A percentile compares a stretch with the other conserved stretches of the same genome.
Evolutionary conservation across 2,888 invertebrate genomes (phyloP).

Genomic region (Lithophane ornitopus): DNA sequence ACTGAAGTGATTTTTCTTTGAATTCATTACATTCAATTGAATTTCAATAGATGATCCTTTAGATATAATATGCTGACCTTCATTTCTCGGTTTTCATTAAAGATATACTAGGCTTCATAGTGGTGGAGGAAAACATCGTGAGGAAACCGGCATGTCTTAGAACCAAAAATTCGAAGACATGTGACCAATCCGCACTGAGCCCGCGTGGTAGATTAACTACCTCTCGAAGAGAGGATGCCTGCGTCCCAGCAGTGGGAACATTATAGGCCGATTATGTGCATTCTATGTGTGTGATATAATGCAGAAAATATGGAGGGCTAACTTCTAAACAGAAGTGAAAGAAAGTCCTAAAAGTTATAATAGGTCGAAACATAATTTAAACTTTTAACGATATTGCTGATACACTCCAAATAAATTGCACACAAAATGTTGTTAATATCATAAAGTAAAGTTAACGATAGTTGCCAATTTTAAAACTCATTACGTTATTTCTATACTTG

Average conservation of each 20-base stretch:
- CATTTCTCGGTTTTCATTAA: neutral
- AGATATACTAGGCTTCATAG: neutral
- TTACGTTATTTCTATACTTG: slow-evolving; percentile 59
- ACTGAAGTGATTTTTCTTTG: neutral
- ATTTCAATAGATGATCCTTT: neutral
- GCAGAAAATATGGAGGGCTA: neutral
- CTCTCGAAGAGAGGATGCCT: too few relatives aligned
- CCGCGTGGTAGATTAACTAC: too few relatives aligned
- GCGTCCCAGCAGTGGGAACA: too few relatives aligned
- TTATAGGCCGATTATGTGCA: too few relatives aligned
- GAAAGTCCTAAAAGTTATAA: neutral
- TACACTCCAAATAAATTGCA: slow-evolving; percentile 24
- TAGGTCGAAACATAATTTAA: neutral
- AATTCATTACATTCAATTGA: neutral
- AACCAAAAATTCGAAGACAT: too few relatives aligned
- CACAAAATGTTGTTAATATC: slow-evolving; percentile 42
- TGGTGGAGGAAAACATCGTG: too few relatives aligned
- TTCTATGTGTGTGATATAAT: neutral
- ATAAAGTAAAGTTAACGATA: slow-evolving; percentile 54
- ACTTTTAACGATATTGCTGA: neutral
- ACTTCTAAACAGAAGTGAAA: neutral
- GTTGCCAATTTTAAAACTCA: slow-evolving; percentile 66
- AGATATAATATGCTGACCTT: neutral
- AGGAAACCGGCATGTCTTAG: too few relatives aligned
- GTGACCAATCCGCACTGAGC: too few relatives aligned